A percentile compares a stretch with the other conserved stretches of the same genome.
These are phyloP conservation scores for Cryptoblepharus egeriae DNA, from an alignment of 2,797 vertebrate genomes.

Conservation along the genomic window DNA sequence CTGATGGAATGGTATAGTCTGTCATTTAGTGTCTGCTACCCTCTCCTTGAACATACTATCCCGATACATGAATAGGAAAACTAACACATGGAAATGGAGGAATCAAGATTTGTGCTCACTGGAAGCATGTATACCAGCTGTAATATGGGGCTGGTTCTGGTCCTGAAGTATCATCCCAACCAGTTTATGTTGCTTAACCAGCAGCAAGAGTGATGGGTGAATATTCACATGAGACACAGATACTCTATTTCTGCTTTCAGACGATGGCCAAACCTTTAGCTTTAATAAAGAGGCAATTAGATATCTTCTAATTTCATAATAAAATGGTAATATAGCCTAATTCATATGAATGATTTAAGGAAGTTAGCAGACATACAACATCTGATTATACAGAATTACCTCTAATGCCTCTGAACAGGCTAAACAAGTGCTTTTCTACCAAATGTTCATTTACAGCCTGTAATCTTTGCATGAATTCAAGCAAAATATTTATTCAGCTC, in stretches of 20 bases:
- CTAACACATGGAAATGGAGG: too few relatives aligned
- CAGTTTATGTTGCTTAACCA: neutral
- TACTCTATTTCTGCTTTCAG: neutral
- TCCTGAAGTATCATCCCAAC: neutral
- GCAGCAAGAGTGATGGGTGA: neutral
- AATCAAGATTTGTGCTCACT: too few relatives aligned
- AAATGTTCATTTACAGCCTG: slow-evolving; percentile 25
- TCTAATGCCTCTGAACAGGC: slow-evolving; percentile 2
- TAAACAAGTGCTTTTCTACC: slow-evolving; percentile 13
- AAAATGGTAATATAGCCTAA: neutral
- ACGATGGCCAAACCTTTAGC: neutral
- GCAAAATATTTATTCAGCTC: slow-evolving; percentile 22
- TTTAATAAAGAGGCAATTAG: neutral
- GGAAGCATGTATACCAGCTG: too few relatives aligned
- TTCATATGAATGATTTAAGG: slow-evolving; percentile 7
- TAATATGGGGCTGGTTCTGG: too few relatives aligned
- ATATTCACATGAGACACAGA: neutral
- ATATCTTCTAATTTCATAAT: neutral
- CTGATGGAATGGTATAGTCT: too few relatives aligned
- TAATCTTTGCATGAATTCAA: slow-evolving; percentile 11
- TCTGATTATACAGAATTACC: slow-evolving; percentile 4
- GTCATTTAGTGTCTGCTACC: too few relatives aligned
- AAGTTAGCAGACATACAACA: neutral
- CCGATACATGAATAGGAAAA: too few relatives aligned
- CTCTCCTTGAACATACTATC: too few relatives aligned